Conservation (phyloP, 2,113 vertebrate species). For the Microtus richardsoni region DNA sequence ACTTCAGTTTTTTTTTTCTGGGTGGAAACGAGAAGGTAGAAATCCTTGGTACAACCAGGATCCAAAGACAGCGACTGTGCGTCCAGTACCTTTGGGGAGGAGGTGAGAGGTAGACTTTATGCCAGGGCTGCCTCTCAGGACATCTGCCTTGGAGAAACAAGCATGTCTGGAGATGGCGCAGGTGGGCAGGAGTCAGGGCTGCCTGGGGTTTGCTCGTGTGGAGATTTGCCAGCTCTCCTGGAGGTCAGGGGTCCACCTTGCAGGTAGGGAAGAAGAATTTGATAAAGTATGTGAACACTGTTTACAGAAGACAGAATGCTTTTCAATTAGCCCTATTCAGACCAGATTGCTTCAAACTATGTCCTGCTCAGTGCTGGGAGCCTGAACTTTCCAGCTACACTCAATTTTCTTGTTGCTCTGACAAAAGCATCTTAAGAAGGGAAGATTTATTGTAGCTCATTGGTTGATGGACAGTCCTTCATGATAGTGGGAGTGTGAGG, state of each 20-base stretch:
- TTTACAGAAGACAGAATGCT: background rate
- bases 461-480: background rate
- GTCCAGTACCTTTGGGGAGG: background rate
- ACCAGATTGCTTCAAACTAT: background rate
- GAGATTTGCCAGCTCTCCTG: background rate
- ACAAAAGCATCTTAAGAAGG: background rate
- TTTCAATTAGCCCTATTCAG: background rate
- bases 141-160: background rate
- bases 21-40: background rate
- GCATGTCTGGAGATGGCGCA: background rate
- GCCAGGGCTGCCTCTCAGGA: background rate
- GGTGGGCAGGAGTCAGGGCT: background rate
- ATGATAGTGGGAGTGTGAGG: background rate
- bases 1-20: background rate
- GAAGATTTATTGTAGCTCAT: background rate
- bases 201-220: background rate
- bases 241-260: background rate
- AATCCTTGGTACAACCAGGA: background rate
- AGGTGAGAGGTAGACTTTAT: background rate
- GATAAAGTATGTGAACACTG: background rate
- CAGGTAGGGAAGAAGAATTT: background rate
- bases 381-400: background rate
- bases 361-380: background rate
- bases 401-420: background rate
- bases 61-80: background rate